Percentiles rank a stretch among this genome's conserved stretches.
These are phyloP conservation scores for Poeciliopsis gracilis DNA, from an alignment of 2,797 vertebrate species.

Conservation along the genomic window DNA sequence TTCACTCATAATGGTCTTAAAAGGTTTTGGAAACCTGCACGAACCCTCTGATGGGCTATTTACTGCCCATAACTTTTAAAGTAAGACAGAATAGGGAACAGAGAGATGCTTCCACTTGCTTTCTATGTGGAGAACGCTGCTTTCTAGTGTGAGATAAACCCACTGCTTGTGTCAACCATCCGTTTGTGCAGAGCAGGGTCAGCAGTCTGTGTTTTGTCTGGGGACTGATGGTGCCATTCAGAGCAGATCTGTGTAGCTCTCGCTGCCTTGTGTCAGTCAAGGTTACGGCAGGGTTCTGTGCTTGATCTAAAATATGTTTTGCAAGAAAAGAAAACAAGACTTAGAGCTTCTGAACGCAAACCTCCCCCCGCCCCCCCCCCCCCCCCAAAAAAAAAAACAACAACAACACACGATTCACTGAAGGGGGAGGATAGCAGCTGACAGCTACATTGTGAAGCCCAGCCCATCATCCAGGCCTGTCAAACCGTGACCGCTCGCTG, in stretches of 20 bases:
- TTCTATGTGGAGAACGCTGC: constrained; percentile 62
- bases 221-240: neutral
- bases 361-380: neutral
- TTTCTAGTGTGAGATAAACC: constrained; percentile 72
- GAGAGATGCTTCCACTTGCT: constrained; percentile 60
- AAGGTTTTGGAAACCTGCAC: too few species aligned
- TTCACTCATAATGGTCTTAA: too few species aligned
- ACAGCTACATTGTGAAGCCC: constrained; percentile 32
- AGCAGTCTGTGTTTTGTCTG: neutral
- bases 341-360: constrained; percentile 26
- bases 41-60: neutral
- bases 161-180: constrained; percentile 5
- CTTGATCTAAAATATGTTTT: constrained; percentile 22
- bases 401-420: constrained; percentile 13
- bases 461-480: constrained; percentile 40
- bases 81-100: constrained; percentile 17
- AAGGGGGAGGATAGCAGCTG: constrained; percentile 51
- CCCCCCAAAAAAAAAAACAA: too few species aligned
- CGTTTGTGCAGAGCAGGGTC: constrained; percentile 4
- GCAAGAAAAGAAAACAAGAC: constrained; percentile 2
- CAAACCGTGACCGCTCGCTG: constrained; percentile 46
- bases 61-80: neutral
- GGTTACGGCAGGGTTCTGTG: constrained; percentile 7
- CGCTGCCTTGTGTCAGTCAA: neutral
- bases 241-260: neutral